Percentiles rank a stretch among this genome's conserved stretches.
phyloP scores from a whole-genome alignment of 2,797 vertebrate species.

The Danio tinwini region DNA sequence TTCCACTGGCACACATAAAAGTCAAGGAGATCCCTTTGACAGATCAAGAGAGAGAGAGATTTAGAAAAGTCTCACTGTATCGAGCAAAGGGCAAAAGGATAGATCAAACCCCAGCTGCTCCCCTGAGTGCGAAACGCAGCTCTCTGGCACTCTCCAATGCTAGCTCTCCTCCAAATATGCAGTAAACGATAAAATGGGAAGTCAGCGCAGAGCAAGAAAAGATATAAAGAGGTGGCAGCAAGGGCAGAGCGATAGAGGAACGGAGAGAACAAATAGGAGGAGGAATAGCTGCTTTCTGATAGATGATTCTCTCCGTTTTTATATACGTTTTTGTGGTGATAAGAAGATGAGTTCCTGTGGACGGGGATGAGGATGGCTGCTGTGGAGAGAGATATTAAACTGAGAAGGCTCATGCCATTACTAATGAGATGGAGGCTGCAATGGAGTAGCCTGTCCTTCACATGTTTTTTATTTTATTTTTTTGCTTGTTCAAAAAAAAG shows the following conservation, averaged over 20 bases:
- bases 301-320: constrained; percentile 61
- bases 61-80: constrained; percentile 35
- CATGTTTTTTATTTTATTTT: constrained; percentile 13
- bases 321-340: constrained; percentile 61
- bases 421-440: constrained; percentile 68
- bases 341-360: constrained; percentile 53
- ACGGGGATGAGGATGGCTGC: constrained; percentile 1
- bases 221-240: constrained; percentile 52
- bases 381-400: constrained; percentile 59
- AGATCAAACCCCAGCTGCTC: constrained; percentile 34
- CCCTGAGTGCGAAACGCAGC: constrained; percentile 32
- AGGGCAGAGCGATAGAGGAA: constrained; percentile 41
- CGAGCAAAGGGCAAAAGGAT: constrained; percentile 53
- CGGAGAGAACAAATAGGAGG: constrained; percentile 36
- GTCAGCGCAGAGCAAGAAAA: constrained; percentile 40
- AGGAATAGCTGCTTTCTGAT: constrained; percentile 61
- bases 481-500: no score
- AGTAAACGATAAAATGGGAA: constrained; percentile 47
- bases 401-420: constrained; percentile 66
- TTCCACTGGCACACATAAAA: constrained; percentile 24
- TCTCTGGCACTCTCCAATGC: not conserved
- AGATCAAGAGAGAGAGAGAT: constrained; percentile 35
- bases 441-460: constrained; percentile 67
- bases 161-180: constrained; percentile 14
- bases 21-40: constrained; percentile 52